Evolutionary conservation across 1,140 invertebrate genomes (phyloP).

Genomic region (Orussus abietinus): DNA sequence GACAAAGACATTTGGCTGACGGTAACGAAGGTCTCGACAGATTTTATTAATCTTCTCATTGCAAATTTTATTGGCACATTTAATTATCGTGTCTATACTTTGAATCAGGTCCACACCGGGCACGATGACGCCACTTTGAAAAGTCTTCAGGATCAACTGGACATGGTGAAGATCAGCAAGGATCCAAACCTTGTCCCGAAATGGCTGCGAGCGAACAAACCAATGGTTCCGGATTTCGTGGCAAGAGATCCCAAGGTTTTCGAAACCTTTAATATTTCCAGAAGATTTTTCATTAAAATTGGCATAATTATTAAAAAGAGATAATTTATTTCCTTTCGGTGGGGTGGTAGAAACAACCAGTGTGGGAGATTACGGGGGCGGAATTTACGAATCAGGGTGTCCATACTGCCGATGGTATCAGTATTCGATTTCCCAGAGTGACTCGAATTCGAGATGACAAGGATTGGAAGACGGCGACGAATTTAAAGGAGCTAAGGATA

Average conservation of each 20-base stretch:
- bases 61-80: not conserved
- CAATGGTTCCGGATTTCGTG: conserved; percentile 85
- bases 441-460: conserved; percentile 82
- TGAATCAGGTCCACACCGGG: conserved; percentile 66
- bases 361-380: conserved; percentile 93
- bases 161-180: conserved; percentile 80
- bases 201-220: conserved; percentile 81
- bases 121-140: conserved; percentile 83
- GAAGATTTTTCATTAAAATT: conserved; percentile 1
- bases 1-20: conserved; percentile 72
- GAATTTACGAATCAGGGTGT: conserved; percentile 84
- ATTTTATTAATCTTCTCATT: conserved; percentile 8
- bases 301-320: not conserved
- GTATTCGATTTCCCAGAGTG: conserved; percentile 87
- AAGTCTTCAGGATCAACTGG: conserved; percentile 68
- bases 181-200: conserved; percentile 67
- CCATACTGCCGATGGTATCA: conserved; percentile 88
- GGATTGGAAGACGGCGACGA: conserved; percentile 78
- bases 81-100: conserved; percentile 2
- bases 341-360: conserved; percentile 70
- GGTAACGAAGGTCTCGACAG: conserved; percentile 81
- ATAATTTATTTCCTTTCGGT: conserved; percentile 15
- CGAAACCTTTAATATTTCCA: not conserved
- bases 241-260: conserved; percentile 71
- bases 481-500: conserved; percentile 65